These are phyloP conservation scores for Silurus aristotelis DNA, from an alignment of 2,797 vertebrate genomes.

Conservation along the genomic window DNA sequence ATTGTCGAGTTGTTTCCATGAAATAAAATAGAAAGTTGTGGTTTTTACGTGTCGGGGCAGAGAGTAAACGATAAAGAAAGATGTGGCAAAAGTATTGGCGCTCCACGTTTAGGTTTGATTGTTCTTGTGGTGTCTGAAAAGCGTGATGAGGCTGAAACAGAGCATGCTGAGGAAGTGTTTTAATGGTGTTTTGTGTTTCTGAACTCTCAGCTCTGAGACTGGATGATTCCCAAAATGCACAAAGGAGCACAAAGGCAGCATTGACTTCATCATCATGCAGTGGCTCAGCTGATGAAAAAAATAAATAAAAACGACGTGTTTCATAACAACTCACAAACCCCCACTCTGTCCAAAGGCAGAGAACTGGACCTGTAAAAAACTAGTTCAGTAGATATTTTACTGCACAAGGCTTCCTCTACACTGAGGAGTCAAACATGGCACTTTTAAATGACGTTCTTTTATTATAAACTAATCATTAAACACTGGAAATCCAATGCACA, in stretches of 20 bases:
- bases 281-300: constrained; percentile 62
- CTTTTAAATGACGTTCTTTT: not conserved
- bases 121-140: not conserved
- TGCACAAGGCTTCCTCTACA: not conserved
- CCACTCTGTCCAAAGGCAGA: constrained; percentile 87
- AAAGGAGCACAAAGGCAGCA: constrained; percentile 76
- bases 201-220: constrained; percentile 67
- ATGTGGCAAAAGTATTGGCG: not conserved
- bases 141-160: constrained; percentile 57
- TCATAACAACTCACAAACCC: constrained; percentile 81
- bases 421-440: not conserved
- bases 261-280: constrained; percentile 78
- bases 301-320: constrained; percentile 79
- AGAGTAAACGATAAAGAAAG: not conserved
- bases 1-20: not conserved
- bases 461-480: not conserved
- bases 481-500: not conserved
- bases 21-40: not conserved
- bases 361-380: constrained; percentile 80
- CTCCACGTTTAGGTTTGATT: not conserved
- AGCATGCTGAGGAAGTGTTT: constrained; percentile 67
- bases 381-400: not conserved
- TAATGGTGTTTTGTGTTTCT: constrained; percentile 68
- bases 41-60: not conserved
- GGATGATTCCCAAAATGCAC: constrained; percentile 81